These are phyloP conservation scores for Coelinius sp. DNA, from an alignment of 2,888 invertebrate genomes.

Conservation along the genomic window DNA sequence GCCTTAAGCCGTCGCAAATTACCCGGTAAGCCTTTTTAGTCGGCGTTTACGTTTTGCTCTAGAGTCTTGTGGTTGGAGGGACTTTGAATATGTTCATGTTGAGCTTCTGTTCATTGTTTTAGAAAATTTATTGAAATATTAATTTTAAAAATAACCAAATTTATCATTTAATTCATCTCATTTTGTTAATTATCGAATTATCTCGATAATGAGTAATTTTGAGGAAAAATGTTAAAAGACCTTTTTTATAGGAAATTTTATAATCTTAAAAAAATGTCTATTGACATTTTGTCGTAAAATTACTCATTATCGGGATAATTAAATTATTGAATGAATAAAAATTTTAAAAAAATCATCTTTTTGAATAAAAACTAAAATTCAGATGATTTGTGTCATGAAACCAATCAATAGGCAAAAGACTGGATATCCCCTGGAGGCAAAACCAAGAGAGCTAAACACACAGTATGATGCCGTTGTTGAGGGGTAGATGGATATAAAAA, in stretches of 20 bases:
- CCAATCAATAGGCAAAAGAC: conserved; percentile 29
- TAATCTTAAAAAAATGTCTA: too few relatives aligned
- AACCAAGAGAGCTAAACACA: background rate
- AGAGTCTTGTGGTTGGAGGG: background rate
- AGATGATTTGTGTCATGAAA: background rate
- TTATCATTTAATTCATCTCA: too few relatives aligned
- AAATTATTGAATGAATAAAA: too few relatives aligned
- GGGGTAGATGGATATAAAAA: conserved; percentile 54
- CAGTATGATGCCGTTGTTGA: background rate
- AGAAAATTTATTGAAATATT: background rate
- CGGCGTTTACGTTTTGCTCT: conserved; percentile 61
- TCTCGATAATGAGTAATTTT: too few relatives aligned
- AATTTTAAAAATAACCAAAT: background rate
- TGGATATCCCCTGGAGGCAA: conserved; percentile 22
- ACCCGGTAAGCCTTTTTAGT: conserved; percentile 69
- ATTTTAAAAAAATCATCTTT: too few relatives aligned
- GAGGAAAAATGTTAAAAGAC: too few relatives aligned
- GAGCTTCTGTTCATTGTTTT: conserved; percentile 8
- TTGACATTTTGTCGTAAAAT: too few relatives aligned
- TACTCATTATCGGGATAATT: too few relatives aligned
- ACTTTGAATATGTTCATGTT: background rate
- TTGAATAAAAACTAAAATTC: too few relatives aligned
- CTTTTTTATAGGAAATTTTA: too few relatives aligned
- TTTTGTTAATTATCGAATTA: too few relatives aligned
- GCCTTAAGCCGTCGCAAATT: conserved; percentile 68